Conservation (phyloP, 2,113 vertebrate genomes). For the Nothoprocta pentlandii region DNA sequence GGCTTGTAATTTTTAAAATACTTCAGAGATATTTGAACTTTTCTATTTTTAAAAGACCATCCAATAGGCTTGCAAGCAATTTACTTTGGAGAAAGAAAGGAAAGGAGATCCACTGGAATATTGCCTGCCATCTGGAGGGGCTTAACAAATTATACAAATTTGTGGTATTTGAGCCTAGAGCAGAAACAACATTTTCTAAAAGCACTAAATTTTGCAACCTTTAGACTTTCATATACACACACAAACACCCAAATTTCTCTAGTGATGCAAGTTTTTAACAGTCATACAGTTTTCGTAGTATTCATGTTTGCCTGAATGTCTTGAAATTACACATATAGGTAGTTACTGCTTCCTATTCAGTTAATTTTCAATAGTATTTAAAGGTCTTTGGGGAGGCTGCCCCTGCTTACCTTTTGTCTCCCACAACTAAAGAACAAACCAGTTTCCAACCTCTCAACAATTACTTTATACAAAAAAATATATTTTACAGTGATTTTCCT, state of each 20-base stretch:
- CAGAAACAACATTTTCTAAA: neutral
- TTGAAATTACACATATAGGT: rapidly evolving
- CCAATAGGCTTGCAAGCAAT: neutral
- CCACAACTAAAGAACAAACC: neutral
- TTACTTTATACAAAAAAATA: neutral
- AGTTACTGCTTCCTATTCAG: neutral
- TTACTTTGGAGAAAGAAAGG: neutral
- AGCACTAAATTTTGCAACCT: neutral
- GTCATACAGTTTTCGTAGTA: neutral
- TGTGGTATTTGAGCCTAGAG: neutral
- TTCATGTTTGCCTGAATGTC: neutral
- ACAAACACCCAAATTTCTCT: neutral
- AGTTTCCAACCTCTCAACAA: neutral
- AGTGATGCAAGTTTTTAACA: neutral
- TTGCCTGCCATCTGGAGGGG: neutral
- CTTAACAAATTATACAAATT: neutral
- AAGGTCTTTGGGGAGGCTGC: neutral
- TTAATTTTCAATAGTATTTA: neutral
- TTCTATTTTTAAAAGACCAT: neutral
- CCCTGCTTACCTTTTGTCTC: neutral
- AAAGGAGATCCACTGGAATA: neutral
- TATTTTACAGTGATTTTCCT: neutral
- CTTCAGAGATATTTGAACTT: neutral
- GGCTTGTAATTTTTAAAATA: neutral
- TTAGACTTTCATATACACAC: neutral